Evolutionary conservation across 2,113 vertebrate species (phyloP), one percentile per base, ranked within the genome.

Genomic region (Megalops atlanticus): DNA sequence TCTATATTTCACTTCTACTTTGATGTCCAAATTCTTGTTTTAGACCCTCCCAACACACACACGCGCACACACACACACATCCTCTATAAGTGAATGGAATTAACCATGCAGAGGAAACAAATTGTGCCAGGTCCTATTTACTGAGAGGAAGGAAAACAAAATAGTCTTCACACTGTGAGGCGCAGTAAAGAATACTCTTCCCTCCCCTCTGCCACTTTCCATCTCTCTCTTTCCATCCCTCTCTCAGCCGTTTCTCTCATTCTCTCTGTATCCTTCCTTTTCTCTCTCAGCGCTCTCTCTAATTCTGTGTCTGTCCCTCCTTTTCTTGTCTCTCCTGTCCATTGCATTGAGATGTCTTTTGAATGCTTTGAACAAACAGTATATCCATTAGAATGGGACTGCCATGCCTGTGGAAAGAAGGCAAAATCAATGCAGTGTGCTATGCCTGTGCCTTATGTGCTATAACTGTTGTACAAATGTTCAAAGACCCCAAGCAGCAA

Each of bases 1-100:
- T 40, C 69, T 39, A 80, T 73, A n/a, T 54, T 36, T 80, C 69
- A 80, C 45, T 38, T 35, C 27, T n/a, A n/a, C n/a, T n/a, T n/a
- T n/a, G n/a, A n/a, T n/a, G n/a, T n/a, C n/a, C n/a, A n/a, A n/a
- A n/a, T n/a, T n/a, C 1, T 11, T 35, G 6, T 68, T 40, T 38
- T 24, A 41, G 41, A 27, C 54, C 39, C 14, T 33, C 68, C 11
- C 31, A 45, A 31, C 33, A 1, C 33, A 5, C n/a, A n/a, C n/a
- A n/a, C n/a, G 24, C n/a, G n/a, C n/a, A n/a, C n/a, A n/a, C n/a
- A n/a, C n/a, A n/a, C n/a, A n/a, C n/a, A n/a, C 47, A 40, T 21
- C 70, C 69, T 36, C 31, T 31, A 27, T 49, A 24, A 78, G 58
- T 52, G 43, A 78, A 78, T 78, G 58, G 58, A 68, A 43, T 45